A percentile compares a stretch with the other conserved stretches of the same genome.
phyloP scores from a whole-genome alignment of 2,113 vertebrate species.

The Erinaceus europaeus region DNA sequence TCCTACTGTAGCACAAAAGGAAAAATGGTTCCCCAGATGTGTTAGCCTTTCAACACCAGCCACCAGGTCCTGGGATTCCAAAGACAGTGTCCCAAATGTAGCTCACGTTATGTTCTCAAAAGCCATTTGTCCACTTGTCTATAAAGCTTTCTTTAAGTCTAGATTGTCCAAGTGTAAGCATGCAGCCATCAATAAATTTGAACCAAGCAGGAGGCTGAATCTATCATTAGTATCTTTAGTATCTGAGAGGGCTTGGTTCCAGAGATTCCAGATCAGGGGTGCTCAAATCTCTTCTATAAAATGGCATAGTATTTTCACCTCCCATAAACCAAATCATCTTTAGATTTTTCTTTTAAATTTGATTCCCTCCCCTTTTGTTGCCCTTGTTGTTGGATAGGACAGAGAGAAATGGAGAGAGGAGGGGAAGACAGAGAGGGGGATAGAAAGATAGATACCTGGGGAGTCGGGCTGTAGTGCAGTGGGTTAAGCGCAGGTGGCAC shows the following conservation, averaged over 20 bases:
- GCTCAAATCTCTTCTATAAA: background rate
- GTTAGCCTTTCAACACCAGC: background rate
- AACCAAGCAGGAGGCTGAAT: background rate
- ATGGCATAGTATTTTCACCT: background rate
- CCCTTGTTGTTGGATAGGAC: no score
- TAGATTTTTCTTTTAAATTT: no score
- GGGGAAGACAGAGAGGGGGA: no score
- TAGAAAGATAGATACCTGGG: no score
- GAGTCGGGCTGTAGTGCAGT: no score
- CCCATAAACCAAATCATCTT: no score
- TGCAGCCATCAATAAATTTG: background rate
- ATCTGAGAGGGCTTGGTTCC: background rate
- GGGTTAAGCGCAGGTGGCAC: no score
- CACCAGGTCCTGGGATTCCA: background rate
- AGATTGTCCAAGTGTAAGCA: background rate
- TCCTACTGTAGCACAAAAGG: background rate
- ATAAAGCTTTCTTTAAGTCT: background rate
- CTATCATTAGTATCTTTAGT: background rate
- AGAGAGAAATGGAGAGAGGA: no score
- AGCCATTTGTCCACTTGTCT: background rate
- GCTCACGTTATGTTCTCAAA: background rate
- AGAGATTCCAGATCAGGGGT: background rate
- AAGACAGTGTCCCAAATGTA: background rate
- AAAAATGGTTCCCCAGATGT: slow-evolving; percentile 24
- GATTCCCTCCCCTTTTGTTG: no score